Conservation (phyloP, 2,113 vertebrate species). For the Vidua macroura region DNA sequence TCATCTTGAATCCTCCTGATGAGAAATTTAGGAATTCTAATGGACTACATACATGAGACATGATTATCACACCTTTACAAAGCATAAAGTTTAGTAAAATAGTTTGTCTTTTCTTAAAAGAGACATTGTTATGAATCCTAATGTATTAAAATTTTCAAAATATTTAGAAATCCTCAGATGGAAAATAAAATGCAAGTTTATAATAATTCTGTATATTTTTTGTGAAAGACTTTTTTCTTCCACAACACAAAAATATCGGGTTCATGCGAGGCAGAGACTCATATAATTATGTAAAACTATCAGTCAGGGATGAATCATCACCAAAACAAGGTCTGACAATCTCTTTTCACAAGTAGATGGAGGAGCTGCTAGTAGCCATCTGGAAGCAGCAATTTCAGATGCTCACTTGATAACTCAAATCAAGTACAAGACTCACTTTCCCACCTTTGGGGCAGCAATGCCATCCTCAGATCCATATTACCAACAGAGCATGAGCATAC, state of each 20-base stretch:
- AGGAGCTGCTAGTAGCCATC: conserved; percentile 17
- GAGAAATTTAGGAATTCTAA: background rate
- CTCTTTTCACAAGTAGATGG: conserved; percentile 18
- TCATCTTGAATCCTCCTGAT: background rate
- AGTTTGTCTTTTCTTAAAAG: too few relatives aligned
- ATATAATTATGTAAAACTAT: conserved; percentile 24
- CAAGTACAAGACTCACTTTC: background rate
- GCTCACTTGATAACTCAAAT: background rate
- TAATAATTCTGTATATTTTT: background rate
- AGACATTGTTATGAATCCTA: rapidly evolving
- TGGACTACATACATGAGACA: background rate
- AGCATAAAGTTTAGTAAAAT: background rate
- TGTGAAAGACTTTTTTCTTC: background rate
- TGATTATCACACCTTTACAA: background rate
- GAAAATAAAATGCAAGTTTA: background rate
- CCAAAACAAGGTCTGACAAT: conserved; percentile 41
- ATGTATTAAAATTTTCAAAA: background rate
- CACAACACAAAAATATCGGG: background rate
- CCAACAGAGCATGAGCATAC: background rate
- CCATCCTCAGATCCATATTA: background rate
- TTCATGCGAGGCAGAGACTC: background rate
- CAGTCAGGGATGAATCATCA: conserved; percentile 34
- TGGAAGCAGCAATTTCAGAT: conserved; percentile 21
- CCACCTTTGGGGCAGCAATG: background rate
- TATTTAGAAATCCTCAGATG: background rate